These are phyloP conservation scores for Micronycteris hirsuta DNA, from an alignment of 2,113 vertebrate species.

Conservation along the genomic window DNA sequence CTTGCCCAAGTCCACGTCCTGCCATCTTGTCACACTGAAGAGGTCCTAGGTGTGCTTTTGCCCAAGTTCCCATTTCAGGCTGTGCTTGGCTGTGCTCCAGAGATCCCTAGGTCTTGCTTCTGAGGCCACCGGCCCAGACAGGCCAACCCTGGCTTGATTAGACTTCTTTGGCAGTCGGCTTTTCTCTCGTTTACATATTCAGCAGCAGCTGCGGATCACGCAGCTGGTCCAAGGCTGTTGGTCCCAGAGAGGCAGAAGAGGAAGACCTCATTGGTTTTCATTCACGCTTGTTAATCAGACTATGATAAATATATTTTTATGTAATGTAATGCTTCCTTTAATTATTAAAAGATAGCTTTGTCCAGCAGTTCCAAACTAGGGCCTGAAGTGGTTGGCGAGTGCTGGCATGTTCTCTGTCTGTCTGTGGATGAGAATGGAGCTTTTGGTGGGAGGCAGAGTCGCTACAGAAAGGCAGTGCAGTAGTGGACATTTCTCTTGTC, in stretches of 20 bases:
- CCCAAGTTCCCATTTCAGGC: neutral
- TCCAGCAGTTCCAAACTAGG: neutral
- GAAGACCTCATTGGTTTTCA: neutral
- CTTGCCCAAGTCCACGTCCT: neutral
- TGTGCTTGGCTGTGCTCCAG: neutral
- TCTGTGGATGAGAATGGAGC: no score
- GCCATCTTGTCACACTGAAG: neutral
- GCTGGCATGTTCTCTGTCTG: neutral
- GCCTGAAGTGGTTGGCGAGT: neutral
- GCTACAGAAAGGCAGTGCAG: neutral
- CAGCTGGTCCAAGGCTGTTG: neutral
- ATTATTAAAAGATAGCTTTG: neutral
- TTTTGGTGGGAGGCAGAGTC: neutral
- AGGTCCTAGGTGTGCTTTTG: neutral
- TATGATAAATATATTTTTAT: neutral
- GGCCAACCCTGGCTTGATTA: neutral
- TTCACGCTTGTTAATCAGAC: constrained; percentile 32
- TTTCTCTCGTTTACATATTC: neutral
- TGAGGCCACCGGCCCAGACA: neutral
- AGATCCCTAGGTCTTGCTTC: neutral
- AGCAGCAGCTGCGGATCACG: neutral
- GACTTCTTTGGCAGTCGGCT: neutral
- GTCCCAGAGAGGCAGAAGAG: neutral
- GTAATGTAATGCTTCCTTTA: constrained; percentile 11
- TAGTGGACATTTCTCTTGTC: neutral